These are phyloP conservation scores for Polydrusus tereticollis DNA, from an alignment of 2,888 invertebrate species.

Conservation along the genomic window DNA sequence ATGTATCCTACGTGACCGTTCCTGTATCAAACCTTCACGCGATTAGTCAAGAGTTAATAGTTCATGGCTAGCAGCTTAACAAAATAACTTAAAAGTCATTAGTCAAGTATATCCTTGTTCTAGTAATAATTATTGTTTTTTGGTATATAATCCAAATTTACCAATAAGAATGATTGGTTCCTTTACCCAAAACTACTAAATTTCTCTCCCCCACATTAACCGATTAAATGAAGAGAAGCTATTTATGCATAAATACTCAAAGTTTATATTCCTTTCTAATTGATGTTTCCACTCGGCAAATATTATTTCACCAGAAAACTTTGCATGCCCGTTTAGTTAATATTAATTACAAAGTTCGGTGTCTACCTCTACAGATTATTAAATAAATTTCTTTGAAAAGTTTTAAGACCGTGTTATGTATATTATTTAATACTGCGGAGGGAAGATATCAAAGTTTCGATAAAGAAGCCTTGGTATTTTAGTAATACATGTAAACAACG, in stretches of 20 bases:
- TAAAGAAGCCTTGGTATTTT: neutral
- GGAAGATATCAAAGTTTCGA: neutral
- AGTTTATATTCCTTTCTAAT: neutral
- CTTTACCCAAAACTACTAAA: neutral
- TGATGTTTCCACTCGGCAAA: neutral
- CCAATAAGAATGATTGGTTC: too few relatives aligned
- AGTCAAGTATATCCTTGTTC: too few relatives aligned
- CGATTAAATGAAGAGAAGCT: neutral
- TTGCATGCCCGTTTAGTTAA: neutral
- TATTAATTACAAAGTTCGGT: conserved; percentile 7
- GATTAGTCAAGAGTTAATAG: too few relatives aligned
- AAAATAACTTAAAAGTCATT: too few relatives aligned
- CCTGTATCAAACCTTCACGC: too few relatives aligned
- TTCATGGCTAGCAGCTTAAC: too few relatives aligned
- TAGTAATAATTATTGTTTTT: too few relatives aligned
- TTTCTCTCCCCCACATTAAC: neutral
- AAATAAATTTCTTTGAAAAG: conserved; percentile 8
- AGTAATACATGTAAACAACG: neutral
- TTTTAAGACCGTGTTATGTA: neutral
- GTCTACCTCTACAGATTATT: conserved; percentile 9
- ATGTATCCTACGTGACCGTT: too few relatives aligned
- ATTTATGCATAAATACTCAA: neutral
- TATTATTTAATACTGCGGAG: neutral
- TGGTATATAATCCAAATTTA: too few relatives aligned
- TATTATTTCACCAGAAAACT: neutral